Evolutionary conservation across 1,140 invertebrate genomes (phyloP), one percentile per base, ranked within the genome.

Genomic region (Sycophaga agraensis): DNA sequence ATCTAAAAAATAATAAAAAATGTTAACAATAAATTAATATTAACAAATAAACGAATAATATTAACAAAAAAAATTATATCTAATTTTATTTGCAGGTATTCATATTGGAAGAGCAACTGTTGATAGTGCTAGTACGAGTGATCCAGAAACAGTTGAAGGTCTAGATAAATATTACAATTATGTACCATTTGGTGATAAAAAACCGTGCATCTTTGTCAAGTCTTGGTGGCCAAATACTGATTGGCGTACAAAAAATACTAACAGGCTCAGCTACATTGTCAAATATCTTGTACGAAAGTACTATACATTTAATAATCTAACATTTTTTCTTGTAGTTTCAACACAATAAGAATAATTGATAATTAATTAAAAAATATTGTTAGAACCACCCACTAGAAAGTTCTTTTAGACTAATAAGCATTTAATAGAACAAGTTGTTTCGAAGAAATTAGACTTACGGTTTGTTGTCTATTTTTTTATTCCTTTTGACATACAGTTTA

Each of bases 151-250:
- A 22, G 75, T 72, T 0, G 70, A 62, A 4, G 72, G 69, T 31
- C 24, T 71, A 26, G 76, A 80, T 31, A 66, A 68, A 55, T 76
- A 73, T 64, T 78, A 74, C 64, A 78, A 80, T 68, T 78, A 77
- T 31, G 53, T 78, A 53, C 71, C 73, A 3, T 49, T 79, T 21
- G 76, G 71, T 51, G 73, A 72, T 1, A 75, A 68, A 26, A 81
- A 80, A 64, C 78, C 78, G 7, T 80, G 75, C 28, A 60, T 79
- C 58, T 73, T 74, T 62, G 69, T 81, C 19, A 80, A 71, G 64
- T 80, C 77, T 7, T 73, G 71, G 65, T 81, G 78, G 79, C 78
- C 78, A 2, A 79, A 81, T 58, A 54, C 75, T 6, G 73, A 80
- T 42, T 79, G 77, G 75, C 70, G 79, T 39, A 73, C 73, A 24